These are phyloP conservation scores for Heterodera filipjevi DNA, from an alignment of 2,888 invertebrate genomes.

Conservation along the genomic window DNA sequence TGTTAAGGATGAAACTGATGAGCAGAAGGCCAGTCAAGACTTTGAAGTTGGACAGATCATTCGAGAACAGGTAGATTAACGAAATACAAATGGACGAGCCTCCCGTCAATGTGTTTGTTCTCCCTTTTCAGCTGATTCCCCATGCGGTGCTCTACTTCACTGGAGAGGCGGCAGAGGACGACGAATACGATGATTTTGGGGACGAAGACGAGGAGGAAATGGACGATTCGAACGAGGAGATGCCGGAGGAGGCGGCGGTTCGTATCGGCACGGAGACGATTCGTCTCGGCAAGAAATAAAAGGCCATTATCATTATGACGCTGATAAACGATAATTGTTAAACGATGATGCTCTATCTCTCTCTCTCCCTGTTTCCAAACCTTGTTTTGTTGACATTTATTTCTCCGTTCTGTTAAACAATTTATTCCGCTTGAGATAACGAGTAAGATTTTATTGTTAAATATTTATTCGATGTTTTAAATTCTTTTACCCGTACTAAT, in stretches of 20 bases:
- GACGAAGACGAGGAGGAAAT: constrained; percentile 30
- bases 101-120: neutral
- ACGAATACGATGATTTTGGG: constrained; percentile 36
- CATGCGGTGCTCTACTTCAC: constrained; percentile 94
- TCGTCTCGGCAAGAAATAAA: no score
- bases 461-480: no score
- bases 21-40: constrained; percentile 84
- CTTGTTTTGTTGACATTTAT: neutral
- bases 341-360: neutral
- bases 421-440: neutral
- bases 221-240: neutral
- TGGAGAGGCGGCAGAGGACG: constrained; percentile 70
- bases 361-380: neutral
- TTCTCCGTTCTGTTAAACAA: neutral
- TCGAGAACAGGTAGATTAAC: constrained; percentile 77
- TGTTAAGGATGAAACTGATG: constrained; percentile 75
- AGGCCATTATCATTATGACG: no score
- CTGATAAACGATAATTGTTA: no score
- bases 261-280: no score
- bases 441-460: no score
- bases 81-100: neutral
- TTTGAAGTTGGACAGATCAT: constrained; percentile 98
- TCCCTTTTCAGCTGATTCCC: constrained; percentile 76
- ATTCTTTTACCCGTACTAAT: neutral
- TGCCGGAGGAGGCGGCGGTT: neutral